Evolutionary conservation across 2,888 invertebrate species (phyloP).

Genomic region (Cephus nigrinus): DNA sequence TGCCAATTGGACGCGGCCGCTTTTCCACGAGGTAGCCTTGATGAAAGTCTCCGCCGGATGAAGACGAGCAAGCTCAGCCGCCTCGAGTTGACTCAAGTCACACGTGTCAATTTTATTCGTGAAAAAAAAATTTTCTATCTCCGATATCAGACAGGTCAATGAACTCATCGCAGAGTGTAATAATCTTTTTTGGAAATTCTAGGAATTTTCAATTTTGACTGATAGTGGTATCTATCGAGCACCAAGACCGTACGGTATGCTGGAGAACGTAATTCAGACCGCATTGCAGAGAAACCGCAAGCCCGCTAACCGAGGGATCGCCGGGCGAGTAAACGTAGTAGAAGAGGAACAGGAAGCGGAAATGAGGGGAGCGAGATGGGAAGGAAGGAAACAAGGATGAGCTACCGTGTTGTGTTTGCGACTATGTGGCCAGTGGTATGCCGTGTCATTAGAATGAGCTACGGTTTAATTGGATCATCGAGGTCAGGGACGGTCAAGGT

Average conservation of each 20-base stretch:
- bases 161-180: background rate
- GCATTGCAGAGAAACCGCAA: conserved; percentile 32
- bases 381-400: background rate
- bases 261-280: conserved; percentile 28
- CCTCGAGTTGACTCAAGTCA: background rate
- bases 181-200: background rate
- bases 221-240: background rate
- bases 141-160: background rate
- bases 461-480: conserved; percentile 8
- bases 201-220: background rate
- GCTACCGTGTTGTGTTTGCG: background rate
- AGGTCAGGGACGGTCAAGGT: conserved; percentile 5
- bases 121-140: background rate
- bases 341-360: background rate
- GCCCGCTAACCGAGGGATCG: background rate
- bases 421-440: background rate
- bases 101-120: background rate
- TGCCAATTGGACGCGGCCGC: background rate
- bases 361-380: background rate
- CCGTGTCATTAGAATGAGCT: background rate
- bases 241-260: background rate
- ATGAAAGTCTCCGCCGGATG: background rate
- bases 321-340: background rate
- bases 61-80: background rate
- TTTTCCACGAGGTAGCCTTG: background rate